These are phyloP conservation scores for Conger conger DNA, from an alignment of 2,113 vertebrate genomes.

Conservation along the genomic window DNA sequence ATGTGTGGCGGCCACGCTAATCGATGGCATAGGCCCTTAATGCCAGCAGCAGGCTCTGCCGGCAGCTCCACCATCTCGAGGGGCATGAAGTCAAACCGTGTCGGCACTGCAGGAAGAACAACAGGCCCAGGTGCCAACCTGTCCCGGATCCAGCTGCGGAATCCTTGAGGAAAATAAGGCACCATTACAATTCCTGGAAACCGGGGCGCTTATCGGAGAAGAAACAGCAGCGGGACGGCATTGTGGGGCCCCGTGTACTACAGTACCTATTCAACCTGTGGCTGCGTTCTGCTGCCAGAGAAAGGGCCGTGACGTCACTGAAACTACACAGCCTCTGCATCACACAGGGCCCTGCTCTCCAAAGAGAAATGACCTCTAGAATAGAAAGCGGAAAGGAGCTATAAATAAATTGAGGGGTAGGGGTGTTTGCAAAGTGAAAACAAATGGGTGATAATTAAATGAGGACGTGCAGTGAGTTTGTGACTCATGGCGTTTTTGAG, in stretches of 20 bases:
- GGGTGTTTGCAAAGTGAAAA: slow-evolving; percentile 2
- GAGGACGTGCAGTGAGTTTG: background rate
- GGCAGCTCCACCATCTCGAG: too few relatives aligned
- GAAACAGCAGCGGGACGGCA: background rate
- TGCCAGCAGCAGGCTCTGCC: too few relatives aligned
- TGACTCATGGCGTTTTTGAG: background rate
- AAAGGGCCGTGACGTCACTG: background rate
- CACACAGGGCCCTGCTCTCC: background rate
- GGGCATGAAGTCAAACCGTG: too few relatives aligned
- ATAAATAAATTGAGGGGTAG: background rate
- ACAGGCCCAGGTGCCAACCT: background rate
- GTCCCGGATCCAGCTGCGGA: background rate
- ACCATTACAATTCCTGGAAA: slow-evolving; percentile 14
- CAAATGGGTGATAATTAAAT: slow-evolving; percentile 12
- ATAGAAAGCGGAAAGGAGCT: background rate
- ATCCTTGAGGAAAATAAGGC: background rate
- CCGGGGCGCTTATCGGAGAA: background rate
- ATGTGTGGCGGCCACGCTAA: too few relatives aligned
- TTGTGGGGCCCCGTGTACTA: background rate
- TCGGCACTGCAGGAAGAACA: too few relatives aligned
- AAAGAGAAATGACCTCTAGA: background rate
- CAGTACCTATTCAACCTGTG: background rate
- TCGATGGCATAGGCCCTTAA: too few relatives aligned
- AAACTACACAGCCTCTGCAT: background rate
- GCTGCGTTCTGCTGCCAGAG: background rate